phyloP scores from a whole-genome alignment of 2,888 invertebrate species.

The Tachystola acroxantha region DNA sequence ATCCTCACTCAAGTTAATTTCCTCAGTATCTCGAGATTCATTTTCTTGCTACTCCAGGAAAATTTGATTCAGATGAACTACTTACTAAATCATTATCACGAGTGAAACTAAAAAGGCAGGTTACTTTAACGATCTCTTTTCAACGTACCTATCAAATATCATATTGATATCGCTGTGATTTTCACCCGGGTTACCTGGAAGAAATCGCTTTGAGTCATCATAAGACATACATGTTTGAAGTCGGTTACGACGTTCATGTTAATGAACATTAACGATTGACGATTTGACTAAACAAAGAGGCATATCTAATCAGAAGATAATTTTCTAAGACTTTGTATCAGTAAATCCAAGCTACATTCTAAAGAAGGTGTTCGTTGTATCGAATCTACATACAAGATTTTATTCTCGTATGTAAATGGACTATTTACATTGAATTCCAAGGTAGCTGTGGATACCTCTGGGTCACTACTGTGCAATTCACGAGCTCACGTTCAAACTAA shows the following conservation, averaged over 20 bases:
- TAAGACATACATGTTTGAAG: no score
- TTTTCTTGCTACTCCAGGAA: slow-evolving; percentile 47
- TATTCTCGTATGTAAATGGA: slow-evolving; percentile 4
- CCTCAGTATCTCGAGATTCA: slow-evolving; percentile 49
- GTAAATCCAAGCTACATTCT: no score
- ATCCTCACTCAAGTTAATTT: slow-evolving; percentile 68
- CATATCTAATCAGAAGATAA: no score
- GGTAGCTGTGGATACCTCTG: neutral
- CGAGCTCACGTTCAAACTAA: slow-evolving; percentile 15
- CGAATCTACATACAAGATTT: slow-evolving; percentile 11
- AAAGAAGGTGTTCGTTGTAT: slow-evolving; percentile 3
- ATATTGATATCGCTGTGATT: no score
- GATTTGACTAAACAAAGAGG: no score
- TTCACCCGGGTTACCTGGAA: no score
- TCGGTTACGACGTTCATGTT: no score
- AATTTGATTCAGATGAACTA: slow-evolving; percentile 45
- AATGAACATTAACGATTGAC: no score
- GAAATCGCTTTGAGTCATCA: no score
- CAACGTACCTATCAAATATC: no score
- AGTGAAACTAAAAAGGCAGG: slow-evolving; percentile 10
- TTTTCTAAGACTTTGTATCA: no score
- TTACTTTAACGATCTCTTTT: no score
- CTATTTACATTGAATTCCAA: neutral
- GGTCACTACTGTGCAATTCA: slow-evolving; percentile 4
- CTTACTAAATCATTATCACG: slow-evolving; percentile 26